Conservation (phyloP, 2,113 vertebrate genomes). For the Pedetes capensis region DNA sequence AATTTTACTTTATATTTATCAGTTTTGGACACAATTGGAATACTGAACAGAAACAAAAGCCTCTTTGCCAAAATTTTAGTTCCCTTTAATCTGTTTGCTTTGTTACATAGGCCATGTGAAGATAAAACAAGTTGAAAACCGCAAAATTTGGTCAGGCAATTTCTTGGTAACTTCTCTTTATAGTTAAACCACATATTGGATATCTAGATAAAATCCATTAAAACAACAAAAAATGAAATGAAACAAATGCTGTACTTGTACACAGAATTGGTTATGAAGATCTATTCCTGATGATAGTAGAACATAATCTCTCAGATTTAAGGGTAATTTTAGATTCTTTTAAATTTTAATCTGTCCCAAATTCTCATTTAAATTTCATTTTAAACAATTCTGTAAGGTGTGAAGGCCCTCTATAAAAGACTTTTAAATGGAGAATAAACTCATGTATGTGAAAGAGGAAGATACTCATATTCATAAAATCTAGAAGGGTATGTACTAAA, state of each 20-base stretch:
- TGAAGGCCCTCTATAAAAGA: not conserved
- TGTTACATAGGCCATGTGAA: not conserved
- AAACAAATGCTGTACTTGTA: not conserved
- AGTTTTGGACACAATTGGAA: not conserved
- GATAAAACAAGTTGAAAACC: slow-evolving; percentile 51
- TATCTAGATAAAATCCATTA: slow-evolving; percentile 4
- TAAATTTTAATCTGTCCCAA: slow-evolving; percentile 16
- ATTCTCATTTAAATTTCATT: slow-evolving; percentile 23
- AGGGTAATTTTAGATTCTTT: not conserved
- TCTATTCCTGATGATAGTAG: not conserved
- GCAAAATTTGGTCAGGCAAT: slow-evolving; percentile 36
- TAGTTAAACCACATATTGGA: slow-evolving; percentile 15
- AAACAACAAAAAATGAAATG: not conserved
- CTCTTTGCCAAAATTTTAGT: slow-evolving; percentile 45
- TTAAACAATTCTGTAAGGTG: not conserved
- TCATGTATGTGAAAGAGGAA: not conserved
- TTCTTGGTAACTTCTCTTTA: slow-evolving; percentile 40
- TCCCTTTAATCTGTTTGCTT: slow-evolving; percentile 42
- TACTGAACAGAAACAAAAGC: slow-evolving; percentile 53
- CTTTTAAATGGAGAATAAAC: slow-evolving; percentile 3
- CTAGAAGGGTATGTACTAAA: not conserved
- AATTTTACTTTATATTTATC: slow-evolving; percentile 21
- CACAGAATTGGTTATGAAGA: not conserved
- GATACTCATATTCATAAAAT: not conserved
- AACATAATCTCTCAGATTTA: not conserved